Conservation (phyloP, 2,113 vertebrate species). For the Boulengeromyrus knoepffleri region DNA sequence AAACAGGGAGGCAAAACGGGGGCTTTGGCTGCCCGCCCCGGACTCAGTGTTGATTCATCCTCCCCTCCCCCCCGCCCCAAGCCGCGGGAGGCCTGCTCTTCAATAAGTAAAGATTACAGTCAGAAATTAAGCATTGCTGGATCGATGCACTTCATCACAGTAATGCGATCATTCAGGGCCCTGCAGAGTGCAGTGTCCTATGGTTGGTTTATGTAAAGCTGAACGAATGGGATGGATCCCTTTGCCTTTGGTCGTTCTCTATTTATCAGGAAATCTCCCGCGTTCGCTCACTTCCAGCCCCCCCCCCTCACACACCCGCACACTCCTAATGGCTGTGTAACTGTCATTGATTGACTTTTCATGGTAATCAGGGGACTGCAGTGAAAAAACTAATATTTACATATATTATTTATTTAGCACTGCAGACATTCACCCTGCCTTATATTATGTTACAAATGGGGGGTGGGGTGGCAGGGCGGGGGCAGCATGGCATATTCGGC, state of each 20-base stretch:
- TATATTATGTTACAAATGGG: not conserved
- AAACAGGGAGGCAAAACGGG: not conserved
- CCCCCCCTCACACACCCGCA: not conserved
- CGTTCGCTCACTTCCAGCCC: constrained; percentile 10
- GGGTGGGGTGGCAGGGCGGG: not conserved
- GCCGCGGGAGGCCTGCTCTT: not conserved
- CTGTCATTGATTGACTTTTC: constrained; percentile 1
- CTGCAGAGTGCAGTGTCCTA: not conserved
- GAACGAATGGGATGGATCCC: not conserved
- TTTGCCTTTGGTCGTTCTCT: not conserved
- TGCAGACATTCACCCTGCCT: not conserved
- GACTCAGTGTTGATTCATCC: not conserved
- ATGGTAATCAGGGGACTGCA: constrained; percentile 6
- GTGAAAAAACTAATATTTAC: constrained; percentile 1
- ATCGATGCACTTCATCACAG: not conserved
- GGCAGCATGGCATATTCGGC: too few species aligned
- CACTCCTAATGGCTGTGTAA: not conserved
- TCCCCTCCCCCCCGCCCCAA: too few species aligned
- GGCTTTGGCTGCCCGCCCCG: not conserved
- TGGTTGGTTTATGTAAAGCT: not conserved
- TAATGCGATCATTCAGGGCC: not conserved
- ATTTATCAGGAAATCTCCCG: not conserved
- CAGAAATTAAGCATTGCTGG: not conserved
- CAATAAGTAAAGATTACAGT: constrained; percentile 7
- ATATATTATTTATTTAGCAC: constrained; percentile 1